Percentiles rank a stretch among this genome's conserved stretches.
Evolutionary conservation across 2,888 invertebrate species (phyloP).

Genomic region (Zonitis immaculata): DNA sequence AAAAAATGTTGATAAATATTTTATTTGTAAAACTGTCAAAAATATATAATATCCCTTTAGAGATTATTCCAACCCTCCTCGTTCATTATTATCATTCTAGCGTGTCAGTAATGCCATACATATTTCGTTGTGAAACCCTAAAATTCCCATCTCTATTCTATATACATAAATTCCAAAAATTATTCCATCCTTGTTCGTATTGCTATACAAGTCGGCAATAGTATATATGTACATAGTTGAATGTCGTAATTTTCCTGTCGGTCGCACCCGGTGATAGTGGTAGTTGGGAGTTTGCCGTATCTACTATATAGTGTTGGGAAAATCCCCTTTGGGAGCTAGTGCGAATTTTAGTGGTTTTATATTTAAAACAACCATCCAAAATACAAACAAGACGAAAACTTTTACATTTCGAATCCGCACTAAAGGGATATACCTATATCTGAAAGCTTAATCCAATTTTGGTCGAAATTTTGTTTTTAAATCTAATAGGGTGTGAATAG

Average conservation of each 20-base stretch:
- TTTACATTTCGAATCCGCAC: too few species aligned
- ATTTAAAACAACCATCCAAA: too few species aligned
- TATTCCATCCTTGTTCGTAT: background rate
- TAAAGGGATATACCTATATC: too few species aligned
- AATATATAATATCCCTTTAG: background rate
- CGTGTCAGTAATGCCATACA: background rate
- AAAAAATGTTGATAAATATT: too few species aligned
- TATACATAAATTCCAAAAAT: background rate
- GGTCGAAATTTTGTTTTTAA: too few species aligned
- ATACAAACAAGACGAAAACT: too few species aligned
- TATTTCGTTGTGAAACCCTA: background rate
- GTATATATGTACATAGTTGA: too few species aligned
- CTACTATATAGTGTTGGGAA: background rate
- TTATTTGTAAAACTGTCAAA: background rate
- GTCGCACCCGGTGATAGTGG: slow-evolving; percentile 41
- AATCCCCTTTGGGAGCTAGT: background rate
- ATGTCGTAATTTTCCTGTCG: slow-evolving; percentile 43
- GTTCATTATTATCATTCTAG: background rate
- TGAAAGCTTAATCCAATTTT: too few species aligned
- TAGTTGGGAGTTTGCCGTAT: too few species aligned
- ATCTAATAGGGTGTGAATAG: too few species aligned
- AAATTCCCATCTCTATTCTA: background rate
- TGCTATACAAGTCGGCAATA: too few species aligned
- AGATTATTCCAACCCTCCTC: background rate
- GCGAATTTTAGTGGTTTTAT: background rate